Evolutionary conservation across 2,888 invertebrate genomes (phyloP).

Genomic region (Barypeithes pellucidus): DNA sequence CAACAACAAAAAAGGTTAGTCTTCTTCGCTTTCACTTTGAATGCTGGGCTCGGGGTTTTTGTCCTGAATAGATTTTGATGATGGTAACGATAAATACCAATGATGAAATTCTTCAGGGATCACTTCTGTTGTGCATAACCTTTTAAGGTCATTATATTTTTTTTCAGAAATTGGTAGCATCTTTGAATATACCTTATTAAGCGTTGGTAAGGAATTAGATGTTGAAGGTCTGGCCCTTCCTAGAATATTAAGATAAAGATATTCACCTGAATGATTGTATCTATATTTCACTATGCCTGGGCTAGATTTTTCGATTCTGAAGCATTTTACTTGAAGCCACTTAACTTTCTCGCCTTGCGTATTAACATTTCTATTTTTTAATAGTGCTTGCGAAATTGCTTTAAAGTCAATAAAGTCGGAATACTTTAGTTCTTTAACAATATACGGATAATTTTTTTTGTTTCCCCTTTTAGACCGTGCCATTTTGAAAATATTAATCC

Average conservation of each 20-base stretch:
- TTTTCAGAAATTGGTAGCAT: constrained; percentile 23
- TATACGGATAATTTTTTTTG: constrained; percentile 2
- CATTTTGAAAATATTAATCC: constrained; percentile 29
- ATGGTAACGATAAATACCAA: constrained; percentile 16
- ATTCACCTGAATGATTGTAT: constrained; percentile 3
- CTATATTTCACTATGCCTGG: constrained; percentile 22
- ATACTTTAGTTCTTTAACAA: constrained; percentile 24
- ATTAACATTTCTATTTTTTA: constrained; percentile 25
- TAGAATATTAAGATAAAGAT: constrained; percentile 13
- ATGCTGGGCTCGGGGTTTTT: constrained; percentile 22
- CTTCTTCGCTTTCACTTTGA: constrained; percentile 18
- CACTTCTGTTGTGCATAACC: background rate
- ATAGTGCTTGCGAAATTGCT: constrained; percentile 23
- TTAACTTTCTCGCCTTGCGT: constrained; percentile 26
- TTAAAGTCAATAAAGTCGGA: constrained; percentile 29
- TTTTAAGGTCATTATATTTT: constrained; percentile 23
- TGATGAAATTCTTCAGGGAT: constrained; percentile 27
- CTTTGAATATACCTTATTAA: constrained; percentile 21
- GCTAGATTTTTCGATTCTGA: constrained; percentile 20
- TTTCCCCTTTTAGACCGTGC: constrained; percentile 6
- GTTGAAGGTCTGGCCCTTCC: constrained; percentile 23
- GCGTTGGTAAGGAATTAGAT: background rate
- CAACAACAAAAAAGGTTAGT: background rate
- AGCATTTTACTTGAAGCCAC: constrained; percentile 24
- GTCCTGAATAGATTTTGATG: background rate